Evolutionary conservation across 2,797 vertebrate species (phyloP).

Genomic region (Amphiprion clarkii): DNA sequence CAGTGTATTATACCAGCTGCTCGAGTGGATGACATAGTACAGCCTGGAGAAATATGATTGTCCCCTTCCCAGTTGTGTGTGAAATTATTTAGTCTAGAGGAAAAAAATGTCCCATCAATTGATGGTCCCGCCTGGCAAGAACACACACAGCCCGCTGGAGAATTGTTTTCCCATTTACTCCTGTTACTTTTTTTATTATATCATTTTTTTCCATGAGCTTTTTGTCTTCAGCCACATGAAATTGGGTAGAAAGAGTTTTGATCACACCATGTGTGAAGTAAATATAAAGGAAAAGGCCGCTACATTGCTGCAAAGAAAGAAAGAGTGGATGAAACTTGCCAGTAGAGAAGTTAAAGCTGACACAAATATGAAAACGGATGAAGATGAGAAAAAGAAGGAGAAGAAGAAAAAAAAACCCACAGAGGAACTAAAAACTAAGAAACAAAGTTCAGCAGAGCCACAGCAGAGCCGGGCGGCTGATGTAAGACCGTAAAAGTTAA

Average conservation of each 20-base stretch:
- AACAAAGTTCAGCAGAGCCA: constrained; percentile 20
- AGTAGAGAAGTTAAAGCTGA: constrained; percentile 32
- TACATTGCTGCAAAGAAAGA: constrained; percentile 25
- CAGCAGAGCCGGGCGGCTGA: constrained; percentile 40
- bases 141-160: constrained; percentile 49
- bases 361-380: not conserved
- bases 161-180: constrained; percentile 67
- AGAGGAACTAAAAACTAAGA: constrained; percentile 8
- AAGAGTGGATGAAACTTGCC: constrained; percentile 8
- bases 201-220: constrained; percentile 43
- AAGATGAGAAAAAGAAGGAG: not conserved
- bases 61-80: constrained; percentile 43
- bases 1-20: constrained; percentile 21
- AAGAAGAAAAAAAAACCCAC: not conserved
- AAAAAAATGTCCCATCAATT: constrained; percentile 58
- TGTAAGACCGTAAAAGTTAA: constrained; percentile 54
- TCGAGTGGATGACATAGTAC: constrained; percentile 53
- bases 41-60: constrained; percentile 54
- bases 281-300: constrained; percentile 35
- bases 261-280: constrained; percentile 61
- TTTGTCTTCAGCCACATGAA: constrained; percentile 65
- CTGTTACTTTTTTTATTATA: constrained; percentile 52
- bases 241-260: constrained; percentile 68
- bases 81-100: constrained; percentile 66
- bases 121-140: constrained; percentile 43